Evolutionary conservation across 2,888 invertebrate genomes (phyloP).

Genomic region (Dasysyrphus albostriatus): DNA sequence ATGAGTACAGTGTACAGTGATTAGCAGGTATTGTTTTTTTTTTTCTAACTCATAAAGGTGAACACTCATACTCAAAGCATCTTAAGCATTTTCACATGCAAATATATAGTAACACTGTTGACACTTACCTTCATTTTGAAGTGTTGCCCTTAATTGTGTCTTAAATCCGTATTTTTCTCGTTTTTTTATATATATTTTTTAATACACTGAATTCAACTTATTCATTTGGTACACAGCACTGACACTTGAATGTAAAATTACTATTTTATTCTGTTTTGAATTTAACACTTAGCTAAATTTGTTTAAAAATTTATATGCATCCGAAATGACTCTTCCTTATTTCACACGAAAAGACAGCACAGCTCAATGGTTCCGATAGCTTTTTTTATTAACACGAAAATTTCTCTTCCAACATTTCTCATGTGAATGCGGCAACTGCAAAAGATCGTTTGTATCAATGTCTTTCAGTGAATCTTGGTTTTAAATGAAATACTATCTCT

Average conservation of each 20-base stretch:
- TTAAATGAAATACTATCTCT: slow-evolving; percentile 62
- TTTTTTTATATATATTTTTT: not conserved
- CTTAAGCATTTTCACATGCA: slow-evolving; percentile 4
- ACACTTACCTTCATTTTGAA: slow-evolving; percentile 62
- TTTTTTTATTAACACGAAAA: slow-evolving; percentile 27
- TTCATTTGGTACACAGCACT: slow-evolving; percentile 9
- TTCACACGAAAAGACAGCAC: not conserved
- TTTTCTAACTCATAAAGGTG: not conserved
- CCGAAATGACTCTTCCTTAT: not conserved
- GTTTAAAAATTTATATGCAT: not conserved
- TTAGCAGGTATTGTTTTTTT: not conserved
- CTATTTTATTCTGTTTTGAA: not conserved
- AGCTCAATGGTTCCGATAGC: slow-evolving; percentile 5
- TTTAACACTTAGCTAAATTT: not conserved
- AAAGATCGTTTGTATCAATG: slow-evolving; percentile 63
- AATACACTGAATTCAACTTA: not conserved
- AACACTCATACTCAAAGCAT: not conserved
- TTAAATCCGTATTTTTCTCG: not conserved
- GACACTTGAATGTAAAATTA: not conserved
- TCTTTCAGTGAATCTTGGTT: slow-evolving; percentile 56
- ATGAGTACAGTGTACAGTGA: slow-evolving; percentile 6
- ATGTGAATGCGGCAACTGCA: slow-evolving; percentile 51
- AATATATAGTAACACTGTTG: not conserved
- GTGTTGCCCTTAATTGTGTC: not conserved
- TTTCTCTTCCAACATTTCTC: slow-evolving; percentile 57